A percentile compares a stretch with the other conserved stretches of the same genome.
These are phyloP conservation scores for Gasterosteus nipponicus DNA, from an alignment of 2,113 vertebrate genomes.

Conservation along the genomic window DNA sequence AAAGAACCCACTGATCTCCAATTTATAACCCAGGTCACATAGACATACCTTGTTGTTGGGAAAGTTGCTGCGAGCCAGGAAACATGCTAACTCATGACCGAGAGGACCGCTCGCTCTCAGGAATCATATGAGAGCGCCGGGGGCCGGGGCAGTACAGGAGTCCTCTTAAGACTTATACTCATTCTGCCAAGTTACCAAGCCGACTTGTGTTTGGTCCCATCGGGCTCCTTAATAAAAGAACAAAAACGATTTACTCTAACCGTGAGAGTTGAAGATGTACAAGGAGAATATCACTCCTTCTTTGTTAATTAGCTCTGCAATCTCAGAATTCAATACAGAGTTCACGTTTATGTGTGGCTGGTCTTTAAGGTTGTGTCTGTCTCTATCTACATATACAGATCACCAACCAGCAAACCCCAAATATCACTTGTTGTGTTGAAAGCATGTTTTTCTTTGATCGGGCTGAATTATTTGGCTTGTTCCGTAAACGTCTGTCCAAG, in stretches of 20 bases:
- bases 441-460: not conserved
- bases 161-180: constrained; percentile 26
- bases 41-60: constrained; percentile 40
- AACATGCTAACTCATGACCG: constrained; percentile 79
- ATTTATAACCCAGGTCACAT: constrained; percentile 51
- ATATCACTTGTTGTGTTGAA: not conserved
- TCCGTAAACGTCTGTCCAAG: not conserved
- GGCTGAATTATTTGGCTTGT: not conserved
- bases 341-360: not conserved
- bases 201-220: constrained; percentile 33
- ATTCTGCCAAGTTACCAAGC: constrained; percentile 8
- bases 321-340: not conserved
- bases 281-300: not conserved
- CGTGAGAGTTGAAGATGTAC: not conserved
- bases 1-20: constrained; percentile 22
- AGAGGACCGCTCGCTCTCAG: constrained; percentile 56
- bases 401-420: not conserved
- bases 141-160: constrained; percentile 51
- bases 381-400: not conserved
- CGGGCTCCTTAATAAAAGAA: not conserved
- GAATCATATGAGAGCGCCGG: constrained; percentile 78
- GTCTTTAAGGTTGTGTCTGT: not conserved
- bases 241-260: not conserved
- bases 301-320: not conserved
- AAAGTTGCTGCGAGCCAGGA: constrained; percentile 55